Evolutionary conservation across 2,888 invertebrate species (phyloP).

Genomic region (Choreutis nemorana): DNA sequence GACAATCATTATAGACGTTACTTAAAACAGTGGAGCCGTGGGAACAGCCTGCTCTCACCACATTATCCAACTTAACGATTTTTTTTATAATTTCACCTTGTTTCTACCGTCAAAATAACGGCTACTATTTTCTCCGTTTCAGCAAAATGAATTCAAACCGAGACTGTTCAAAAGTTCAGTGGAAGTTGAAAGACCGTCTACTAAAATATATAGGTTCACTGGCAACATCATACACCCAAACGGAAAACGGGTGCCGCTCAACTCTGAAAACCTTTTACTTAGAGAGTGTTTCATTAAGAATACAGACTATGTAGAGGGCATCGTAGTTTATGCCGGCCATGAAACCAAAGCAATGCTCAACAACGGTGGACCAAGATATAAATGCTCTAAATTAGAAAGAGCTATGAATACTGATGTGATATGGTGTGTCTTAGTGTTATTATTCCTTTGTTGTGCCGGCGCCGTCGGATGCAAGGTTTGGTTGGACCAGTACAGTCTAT

Average conservation of each 20-base stretch:
- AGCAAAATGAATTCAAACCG: conserved; percentile 79
- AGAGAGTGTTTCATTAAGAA: conserved; percentile 95
- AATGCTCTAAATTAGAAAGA: conserved; percentile 89
- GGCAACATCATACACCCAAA: conserved; percentile 86
- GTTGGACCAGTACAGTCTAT: conserved; percentile 68
- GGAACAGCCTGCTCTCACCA: no score
- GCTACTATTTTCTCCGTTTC: conserved; percentile 24
- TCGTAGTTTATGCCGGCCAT: conserved; percentile 96
- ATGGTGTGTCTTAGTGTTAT: conserved; percentile 93
- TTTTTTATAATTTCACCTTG: no score
- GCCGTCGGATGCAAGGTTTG: conserved; percentile 91
- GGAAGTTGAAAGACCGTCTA: conserved; percentile 94
- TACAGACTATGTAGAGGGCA: conserved; percentile 95
- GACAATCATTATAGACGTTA: no score
- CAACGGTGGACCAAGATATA: conserved; percentile 94
- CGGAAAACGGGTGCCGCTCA: conserved; percentile 80
- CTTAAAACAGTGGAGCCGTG: no score
- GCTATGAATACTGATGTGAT: conserved; percentile 96
- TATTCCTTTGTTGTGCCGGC: conserved; percentile 89
- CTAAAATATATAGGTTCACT: conserved; percentile 94
- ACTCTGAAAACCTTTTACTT: conserved; percentile 89
- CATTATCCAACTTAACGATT: neutral
- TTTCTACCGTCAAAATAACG: neutral
- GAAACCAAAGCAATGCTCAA: conserved; percentile 99
- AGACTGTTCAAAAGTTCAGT: conserved; percentile 83